Evolutionary conservation across 2,797 vertebrate species (phyloP).

Genomic region (Myotis planiceps): DNA sequence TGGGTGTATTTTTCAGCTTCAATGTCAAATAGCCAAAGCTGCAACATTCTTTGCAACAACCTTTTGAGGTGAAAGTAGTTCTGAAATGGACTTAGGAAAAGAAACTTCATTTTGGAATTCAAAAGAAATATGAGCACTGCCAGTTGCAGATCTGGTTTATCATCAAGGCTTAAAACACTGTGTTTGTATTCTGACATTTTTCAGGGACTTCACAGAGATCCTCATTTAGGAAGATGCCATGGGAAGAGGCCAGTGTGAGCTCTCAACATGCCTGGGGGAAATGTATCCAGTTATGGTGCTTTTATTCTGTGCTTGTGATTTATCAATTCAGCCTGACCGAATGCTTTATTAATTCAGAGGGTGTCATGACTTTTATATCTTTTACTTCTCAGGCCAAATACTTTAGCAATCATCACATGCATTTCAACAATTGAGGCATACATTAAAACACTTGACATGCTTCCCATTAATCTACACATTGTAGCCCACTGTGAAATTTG

Average conservation of each 20-base stretch:
- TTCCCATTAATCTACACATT: conserved; percentile 31
- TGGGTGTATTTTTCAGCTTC: background rate
- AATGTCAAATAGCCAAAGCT: background rate
- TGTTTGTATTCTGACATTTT: background rate
- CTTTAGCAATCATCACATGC: conserved; percentile 64
- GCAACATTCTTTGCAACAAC: background rate
- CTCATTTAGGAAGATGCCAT: background rate
- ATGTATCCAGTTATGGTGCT: background rate
- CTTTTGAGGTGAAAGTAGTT: conserved; percentile 1
- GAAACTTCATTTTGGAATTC: conserved; percentile 20
- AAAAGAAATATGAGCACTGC: conserved; percentile 32
- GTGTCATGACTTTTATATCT: conserved; percentile 62
- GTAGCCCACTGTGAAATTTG: background rate
- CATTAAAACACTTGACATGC: conserved; percentile 59
- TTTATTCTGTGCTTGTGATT: background rate
- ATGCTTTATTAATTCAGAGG: conserved; percentile 66
- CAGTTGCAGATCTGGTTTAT: conserved; percentile 13
- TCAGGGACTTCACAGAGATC: background rate
- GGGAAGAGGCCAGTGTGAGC: background rate
- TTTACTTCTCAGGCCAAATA: conserved; percentile 78
- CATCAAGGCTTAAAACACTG: background rate
- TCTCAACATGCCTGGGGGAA: background rate
- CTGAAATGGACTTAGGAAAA: background rate
- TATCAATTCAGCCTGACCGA: conserved; percentile 2
- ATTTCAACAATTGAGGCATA: conserved; percentile 45